Conservation (phyloP, 2,113 vertebrate genomes). For the Brachypteracias leptosomus region DNA sequence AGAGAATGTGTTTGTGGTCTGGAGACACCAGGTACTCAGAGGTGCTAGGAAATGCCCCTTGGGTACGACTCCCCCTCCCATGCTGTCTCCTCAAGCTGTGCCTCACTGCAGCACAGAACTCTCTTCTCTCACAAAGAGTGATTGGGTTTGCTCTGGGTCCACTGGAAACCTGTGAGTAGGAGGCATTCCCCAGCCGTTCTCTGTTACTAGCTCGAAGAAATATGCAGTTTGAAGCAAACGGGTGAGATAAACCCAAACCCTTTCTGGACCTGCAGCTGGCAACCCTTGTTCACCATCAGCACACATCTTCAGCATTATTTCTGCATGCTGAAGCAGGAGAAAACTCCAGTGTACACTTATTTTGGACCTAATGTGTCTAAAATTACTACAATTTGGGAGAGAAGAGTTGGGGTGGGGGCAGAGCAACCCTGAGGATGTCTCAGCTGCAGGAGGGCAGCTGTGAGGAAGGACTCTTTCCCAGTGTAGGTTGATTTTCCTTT, state of each 20-base stretch:
- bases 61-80: fast-evolving
- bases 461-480: neutral
- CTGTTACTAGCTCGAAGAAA: neutral
- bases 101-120: neutral
- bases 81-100: fast-evolving
- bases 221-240: neutral
- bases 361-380: neutral
- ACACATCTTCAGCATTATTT: neutral
- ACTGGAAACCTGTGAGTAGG: neutral
- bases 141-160: neutral
- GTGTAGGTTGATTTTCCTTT: neutral
- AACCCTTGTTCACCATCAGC: neutral
- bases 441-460: neutral
- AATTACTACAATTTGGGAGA: neutral
- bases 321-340: neutral
- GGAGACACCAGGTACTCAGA: fast-evolving
- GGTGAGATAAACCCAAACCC: neutral
- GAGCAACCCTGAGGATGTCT: neutral
- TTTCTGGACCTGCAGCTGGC: neutral
- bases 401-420: neutral
- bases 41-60: neutral
- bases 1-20: neutral
- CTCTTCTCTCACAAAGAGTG: fast-evolving
- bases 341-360: neutral
- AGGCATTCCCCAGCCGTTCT: neutral